phyloP scores from a whole-genome alignment of 2,888 invertebrate species.

The Caenorhabditis virilis region DNA sequence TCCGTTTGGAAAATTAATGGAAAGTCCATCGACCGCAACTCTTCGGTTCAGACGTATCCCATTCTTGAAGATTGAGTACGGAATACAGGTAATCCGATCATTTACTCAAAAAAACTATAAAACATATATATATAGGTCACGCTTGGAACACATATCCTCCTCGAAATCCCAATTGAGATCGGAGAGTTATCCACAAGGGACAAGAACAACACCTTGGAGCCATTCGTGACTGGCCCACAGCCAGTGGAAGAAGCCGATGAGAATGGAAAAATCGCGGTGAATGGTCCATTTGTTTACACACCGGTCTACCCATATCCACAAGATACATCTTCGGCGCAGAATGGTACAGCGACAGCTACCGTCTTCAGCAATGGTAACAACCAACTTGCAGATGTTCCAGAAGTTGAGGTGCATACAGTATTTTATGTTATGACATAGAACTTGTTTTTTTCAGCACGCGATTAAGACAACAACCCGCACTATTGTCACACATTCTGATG shows the following conservation, averaged over 20 bases:
- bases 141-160: conserved; percentile 38
- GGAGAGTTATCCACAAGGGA: conserved; percentile 47
- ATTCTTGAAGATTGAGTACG: conserved; percentile 54
- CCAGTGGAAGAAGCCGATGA: conserved; percentile 54
- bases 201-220: conserved; percentile 22
- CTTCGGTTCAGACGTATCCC: conserved; percentile 51
- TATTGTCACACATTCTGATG: conserved; percentile 45
- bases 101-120: not conserved
- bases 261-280: conserved; percentile 45
- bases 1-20: conserved; percentile 39
- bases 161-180: conserved; percentile 50
- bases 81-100: conserved; percentile 31
- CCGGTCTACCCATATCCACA: conserved; percentile 49
- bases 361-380: no score
- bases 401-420: conserved; percentile 7
- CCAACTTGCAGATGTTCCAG: no score
- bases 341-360: conserved; percentile 13
- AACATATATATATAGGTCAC: conserved; percentile 21
- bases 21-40: conserved; percentile 52
- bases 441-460: conserved; percentile 23
- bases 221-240: conserved; percentile 49
- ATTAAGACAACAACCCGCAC: conserved; percentile 44
- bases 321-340: conserved; percentile 8
- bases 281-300: conserved; percentile 53
- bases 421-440: not conserved